Base-by-base conservation (phyloP, 2,888 invertebrate genomes). In the Tachina fera region DNA sequence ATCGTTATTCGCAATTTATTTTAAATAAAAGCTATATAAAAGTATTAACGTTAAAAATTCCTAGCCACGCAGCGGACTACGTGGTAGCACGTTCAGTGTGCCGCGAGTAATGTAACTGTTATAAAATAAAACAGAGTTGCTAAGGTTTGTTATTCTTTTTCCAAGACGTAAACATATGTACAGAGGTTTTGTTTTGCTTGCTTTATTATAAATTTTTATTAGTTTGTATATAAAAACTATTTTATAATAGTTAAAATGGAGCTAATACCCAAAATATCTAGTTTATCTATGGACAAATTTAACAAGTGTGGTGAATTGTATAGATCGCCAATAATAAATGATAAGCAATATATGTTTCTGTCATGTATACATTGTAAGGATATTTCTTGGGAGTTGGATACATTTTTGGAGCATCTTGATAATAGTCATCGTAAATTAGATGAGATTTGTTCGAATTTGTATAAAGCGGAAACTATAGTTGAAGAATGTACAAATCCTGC, bases 231-330 rank as follows among this genome's bases (percentile, higher is more conserved):
- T n/a, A 41, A 41, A 61, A 19, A 43, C 10, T 10, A n/a, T 51
- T 41, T 22, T 16, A 63, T 19, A n/a, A n/a, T 4, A 9, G 5
- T 14, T 43, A 74, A 79, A 51, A 79, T 80, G 84, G 41, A 81
- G 31, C 61, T 61, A 41, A n/a, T 39, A 3, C 47, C 16, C 5
- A 53, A 39, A 19, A 39, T 19, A 56, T 56, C 8, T 41, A 0
- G 16, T 16, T 39, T 77, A 39, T 61, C 67, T 9, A 49, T 77
- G 4, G 60, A 78, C 11, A 79, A 75, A 60, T 82, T 71, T 53
- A 67, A 43, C 9, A 82, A 83, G 76, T 86, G 83, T 61, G 86
- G 86, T 43, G 68, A 79, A 65, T 43, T 86, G 53, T 86, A 79
- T 61, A 83, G 70, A 67, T 72, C 83, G 1, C 75, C 83, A 53